Percentiles rank a stretch among this genome's conserved stretches.
phyloP scores from a whole-genome alignment of 2,888 invertebrate species.

The Tromatobia lineatoria region DNA sequence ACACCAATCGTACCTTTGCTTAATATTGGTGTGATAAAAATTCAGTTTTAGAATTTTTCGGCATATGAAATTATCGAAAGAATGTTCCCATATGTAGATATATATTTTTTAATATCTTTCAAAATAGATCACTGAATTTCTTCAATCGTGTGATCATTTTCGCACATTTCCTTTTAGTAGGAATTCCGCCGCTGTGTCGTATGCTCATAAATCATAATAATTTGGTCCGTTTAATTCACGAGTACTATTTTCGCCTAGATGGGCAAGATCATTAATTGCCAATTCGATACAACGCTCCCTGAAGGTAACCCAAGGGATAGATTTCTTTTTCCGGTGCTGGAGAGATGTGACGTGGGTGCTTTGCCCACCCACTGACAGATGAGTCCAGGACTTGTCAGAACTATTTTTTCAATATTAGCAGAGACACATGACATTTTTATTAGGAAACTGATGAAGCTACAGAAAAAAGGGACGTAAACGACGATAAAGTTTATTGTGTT shows the following conservation, averaged over 20 bases:
- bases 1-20: neutral
- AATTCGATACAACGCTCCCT: neutral
- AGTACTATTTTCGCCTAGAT: too few relatives aligned
- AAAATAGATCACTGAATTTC: neutral
- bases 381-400: neutral
- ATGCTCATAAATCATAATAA: slow-evolving; percentile 14
- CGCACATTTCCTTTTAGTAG: too few relatives aligned
- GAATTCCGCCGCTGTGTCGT: too few relatives aligned
- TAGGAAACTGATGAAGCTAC: neutral
- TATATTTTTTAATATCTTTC: neutral
- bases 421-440: neutral
- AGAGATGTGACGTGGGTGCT: neutral
- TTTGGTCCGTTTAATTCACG: neutral
- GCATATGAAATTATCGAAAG: neutral
- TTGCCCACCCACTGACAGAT: neutral
- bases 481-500: neutral
- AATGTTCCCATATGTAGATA: neutral
- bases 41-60: neutral
- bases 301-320: neutral
- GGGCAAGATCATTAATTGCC: neutral
- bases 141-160: neutral
- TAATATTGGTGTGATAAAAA: neutral
- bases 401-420: neutral
- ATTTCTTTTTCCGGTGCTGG: neutral
- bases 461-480: neutral